Evolutionary conservation across 2,888 invertebrate species (phyloP), one percentile per base, ranked within the genome.

Genomic region (Prosopocoilus inquinatus): DNA sequence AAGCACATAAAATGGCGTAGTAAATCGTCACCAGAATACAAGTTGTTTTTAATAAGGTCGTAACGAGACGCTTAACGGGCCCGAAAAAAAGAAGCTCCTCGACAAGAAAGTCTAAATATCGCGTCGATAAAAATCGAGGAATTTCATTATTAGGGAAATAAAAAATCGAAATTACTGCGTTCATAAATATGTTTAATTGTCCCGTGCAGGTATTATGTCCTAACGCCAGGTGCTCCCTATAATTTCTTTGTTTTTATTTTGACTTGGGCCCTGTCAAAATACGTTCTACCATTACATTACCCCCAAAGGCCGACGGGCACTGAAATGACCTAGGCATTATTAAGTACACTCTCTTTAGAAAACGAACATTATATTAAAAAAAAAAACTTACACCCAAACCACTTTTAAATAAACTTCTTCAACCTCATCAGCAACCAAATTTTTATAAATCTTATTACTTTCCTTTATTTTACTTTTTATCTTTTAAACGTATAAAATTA

Each of bases 231-330:
- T 64, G 64, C 59, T 60, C 57, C 52, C 57, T 60, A 61, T 62
- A 62, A 59, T 61, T 64, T 61, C 64, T 54, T 62, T 64, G 62
- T 64, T 62, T 20, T 63, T 64, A 62, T 64, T 64, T 64, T 61
- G 61, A 57, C 60, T 62, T 56, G 60, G 20, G 56, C 60, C 53
- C 62, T 62, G 58, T 62, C 64, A 62, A 57, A 62, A 63, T 63
- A 62, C 60, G 58, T 60, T 63, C 63, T 60, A 60, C 58, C 61
- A 62, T 62, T 64, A 63, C 63, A 62, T 62, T 61, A 63, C 20
- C 20, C 20, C 20, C 20, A 4, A 20, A 20, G 20, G 20, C 20
- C 63, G 63, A 59, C 50, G 52, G 51, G 52, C 47, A 52, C 50
- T 51, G 51, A 55, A 55, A 51, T 43, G 51, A 50, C 43, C 54